Evolutionary conservation across 2,113 vertebrate genomes (phyloP), one percentile per base, ranked within the genome.

Genomic region (Etheostoma cragini): DNA sequence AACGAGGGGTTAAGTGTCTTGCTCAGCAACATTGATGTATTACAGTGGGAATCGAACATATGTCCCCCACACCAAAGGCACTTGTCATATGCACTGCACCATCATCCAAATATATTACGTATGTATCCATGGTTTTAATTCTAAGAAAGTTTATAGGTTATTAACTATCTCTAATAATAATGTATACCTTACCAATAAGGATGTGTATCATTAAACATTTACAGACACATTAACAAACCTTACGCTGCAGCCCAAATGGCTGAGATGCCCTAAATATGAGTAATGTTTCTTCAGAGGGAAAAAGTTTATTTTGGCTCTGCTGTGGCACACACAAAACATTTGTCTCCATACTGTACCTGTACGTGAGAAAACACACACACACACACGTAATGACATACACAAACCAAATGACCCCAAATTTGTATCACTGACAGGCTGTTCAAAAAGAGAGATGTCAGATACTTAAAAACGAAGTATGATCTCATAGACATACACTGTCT

Each of bases 221-320:
- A 81, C 75, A 63, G 8, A 62, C 19, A 65, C 35, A 70, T 72
- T 11, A 66, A 50, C 19, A 72, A 66, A 72, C 66, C 35, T 58
- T 10, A 53, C 47, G 53, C 8, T 64, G 54, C 53, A 56, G 76
- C 63, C 46, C 81, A 80, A 60, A 66, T 56, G 46, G 16, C 60
- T 4, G 15, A 75, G 65, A 84, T 84, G 70, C 33, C 73, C 47
- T n/a, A 26, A 91, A 81, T 73, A 42, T 86, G 85, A 91, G 80
- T 75, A 82, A 91, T 84, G 73, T 61, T 78, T 71, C 66, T 84
- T 84, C 68, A 75, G 30, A 57, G 35, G 21, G 22, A 84, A 69
- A 84, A 53, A 66, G 71, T 73, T 70, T 76, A 42, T 79, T 50
- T 72, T 64, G 38, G 62, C 75, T 80, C 38, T 54, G 50, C 70